Conservation (phyloP, 2,113 vertebrate species). For the Pipa parva region DNA sequence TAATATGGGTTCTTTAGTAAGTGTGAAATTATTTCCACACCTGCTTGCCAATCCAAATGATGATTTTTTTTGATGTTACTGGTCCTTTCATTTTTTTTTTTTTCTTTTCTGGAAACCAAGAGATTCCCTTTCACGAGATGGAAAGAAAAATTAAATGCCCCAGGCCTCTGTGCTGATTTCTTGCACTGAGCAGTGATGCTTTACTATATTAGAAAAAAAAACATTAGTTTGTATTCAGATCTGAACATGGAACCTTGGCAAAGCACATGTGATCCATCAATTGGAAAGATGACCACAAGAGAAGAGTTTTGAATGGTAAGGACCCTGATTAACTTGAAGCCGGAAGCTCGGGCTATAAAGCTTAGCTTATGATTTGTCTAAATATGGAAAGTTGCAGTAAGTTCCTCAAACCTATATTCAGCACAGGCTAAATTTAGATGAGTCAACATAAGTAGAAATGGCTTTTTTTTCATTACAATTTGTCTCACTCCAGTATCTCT, state of each 20-base stretch:
- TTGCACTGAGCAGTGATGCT: slow-evolving; percentile 95
- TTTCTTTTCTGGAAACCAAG: slow-evolving; percentile 84
- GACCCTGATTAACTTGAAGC: slow-evolving; percentile 72
- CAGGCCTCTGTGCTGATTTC: slow-evolving; percentile 95
- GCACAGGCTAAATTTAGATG: slow-evolving; percentile 64
- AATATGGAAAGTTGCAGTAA: slow-evolving; percentile 56
- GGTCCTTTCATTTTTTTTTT: too few species aligned
- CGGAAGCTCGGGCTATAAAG: slow-evolving; percentile 50
- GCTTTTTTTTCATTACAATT: slow-evolving; percentile 67
- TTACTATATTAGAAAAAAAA: slow-evolving; percentile 68
- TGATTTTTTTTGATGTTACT: too few species aligned
- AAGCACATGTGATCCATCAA: slow-evolving; percentile 68
- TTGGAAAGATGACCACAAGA: slow-evolving; percentile 67
- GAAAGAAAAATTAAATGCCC: slow-evolving; percentile 91
- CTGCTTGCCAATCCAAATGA: too few species aligned
- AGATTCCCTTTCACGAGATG: slow-evolving; percentile 73
- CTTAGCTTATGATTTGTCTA: slow-evolving; percentile 50
- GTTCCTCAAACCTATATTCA: slow-evolving; percentile 67
- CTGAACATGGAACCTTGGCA: slow-evolving; percentile 72
- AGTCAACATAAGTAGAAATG: slow-evolving; percentile 61
- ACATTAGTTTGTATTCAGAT: slow-evolving; percentile 76
- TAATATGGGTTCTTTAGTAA: too few species aligned
- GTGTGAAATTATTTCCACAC: too few species aligned
- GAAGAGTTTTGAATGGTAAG: slow-evolving; percentile 62
- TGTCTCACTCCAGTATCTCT: slow-evolving; percentile 66